A percentile compares a stretch with the other conserved stretches of the same genome.
Conservation (phyloP, 2,888 invertebrate species). For the Baccha elongata region DNA sequence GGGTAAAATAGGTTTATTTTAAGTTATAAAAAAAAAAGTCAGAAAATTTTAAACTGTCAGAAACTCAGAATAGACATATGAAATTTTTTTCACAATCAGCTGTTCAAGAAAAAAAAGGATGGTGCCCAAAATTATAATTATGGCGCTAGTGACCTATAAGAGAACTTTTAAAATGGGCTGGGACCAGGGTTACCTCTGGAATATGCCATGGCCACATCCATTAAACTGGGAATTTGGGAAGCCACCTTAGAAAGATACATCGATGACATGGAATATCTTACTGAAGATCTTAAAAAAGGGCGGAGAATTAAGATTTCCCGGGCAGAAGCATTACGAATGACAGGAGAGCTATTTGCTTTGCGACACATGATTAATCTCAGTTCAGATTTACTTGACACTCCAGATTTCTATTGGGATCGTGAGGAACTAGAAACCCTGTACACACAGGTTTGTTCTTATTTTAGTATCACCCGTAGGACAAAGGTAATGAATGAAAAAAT, state of each 20-base stretch:
- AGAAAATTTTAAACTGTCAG: background rate
- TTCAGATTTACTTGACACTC: conserved; percentile 96
- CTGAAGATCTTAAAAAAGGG: conserved; percentile 90
- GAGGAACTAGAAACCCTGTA: conserved; percentile 94
- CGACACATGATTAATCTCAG: conserved; percentile 95
- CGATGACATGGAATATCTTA: conserved; percentile 91
- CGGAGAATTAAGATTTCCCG: conserved; percentile 86
- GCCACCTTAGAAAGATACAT: conserved; percentile 92
- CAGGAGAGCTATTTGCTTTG: conserved; percentile 94
- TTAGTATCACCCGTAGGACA: conserved; percentile 92
- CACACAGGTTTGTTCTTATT: conserved; percentile 91
- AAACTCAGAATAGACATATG: too few relatives aligned
- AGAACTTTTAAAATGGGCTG: too few relatives aligned
- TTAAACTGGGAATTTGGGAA: conserved; percentile 98
- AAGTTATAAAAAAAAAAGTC: background rate
- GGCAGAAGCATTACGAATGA: conserved; percentile 87
- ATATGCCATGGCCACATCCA: conserved; percentile 96
- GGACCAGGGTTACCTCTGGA: too few relatives aligned
- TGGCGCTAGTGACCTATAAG: too few relatives aligned
- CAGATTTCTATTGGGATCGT: conserved; percentile 99
- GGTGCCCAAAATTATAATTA: too few relatives aligned
- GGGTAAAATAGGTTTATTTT: background rate
- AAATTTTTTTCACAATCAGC: too few relatives aligned
- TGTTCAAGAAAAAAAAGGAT: too few relatives aligned
- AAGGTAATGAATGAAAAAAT: conserved; percentile 98